Evolutionary conservation across 1,140 invertebrate genomes (phyloP).

Genomic region (Trypoxylus dichotomus): DNA sequence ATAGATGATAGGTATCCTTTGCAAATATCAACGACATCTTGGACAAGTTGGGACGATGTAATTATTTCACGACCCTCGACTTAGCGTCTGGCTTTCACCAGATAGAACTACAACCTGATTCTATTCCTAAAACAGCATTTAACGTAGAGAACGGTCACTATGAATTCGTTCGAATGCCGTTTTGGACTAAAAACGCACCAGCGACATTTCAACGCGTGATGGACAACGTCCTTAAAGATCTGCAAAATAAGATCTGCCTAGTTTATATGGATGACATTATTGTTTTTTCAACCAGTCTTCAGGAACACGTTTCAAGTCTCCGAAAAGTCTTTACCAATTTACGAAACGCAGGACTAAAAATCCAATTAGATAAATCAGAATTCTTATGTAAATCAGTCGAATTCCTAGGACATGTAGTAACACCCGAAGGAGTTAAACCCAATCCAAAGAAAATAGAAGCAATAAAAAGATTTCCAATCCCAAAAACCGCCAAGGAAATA

Average conservation of each 20-base stretch:
- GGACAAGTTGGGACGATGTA: constrained; percentile 49
- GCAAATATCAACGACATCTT: constrained; percentile 56
- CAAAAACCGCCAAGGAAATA: constrained; percentile 46
- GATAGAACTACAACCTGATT: constrained; percentile 34
- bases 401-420: constrained; percentile 50
- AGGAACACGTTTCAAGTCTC: constrained; percentile 33
- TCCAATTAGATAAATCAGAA: constrained; percentile 43
- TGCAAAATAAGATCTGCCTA: constrained; percentile 30
- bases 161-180: constrained; percentile 37
- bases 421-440: constrained; percentile 46
- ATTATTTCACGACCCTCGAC: no score
- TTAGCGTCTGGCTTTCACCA: no score
- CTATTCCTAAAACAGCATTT: constrained; percentile 53
- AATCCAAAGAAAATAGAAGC: constrained; percentile 49
- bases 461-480: constrained; percentile 45
- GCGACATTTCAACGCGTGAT: constrained; percentile 36
- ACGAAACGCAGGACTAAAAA: constrained; percentile 31
- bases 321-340: constrained; percentile 34
- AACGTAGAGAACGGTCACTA: constrained; percentile 43
- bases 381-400: constrained; percentile 45
- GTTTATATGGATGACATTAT: constrained; percentile 48
- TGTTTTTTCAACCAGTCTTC: constrained; percentile 43
- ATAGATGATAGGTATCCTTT: constrained; percentile 54
- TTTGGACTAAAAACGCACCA: constrained; percentile 33
- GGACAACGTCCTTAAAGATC: constrained; percentile 33